Conservation (phyloP, 2,888 invertebrate species). For the Seira musarum region DNA sequence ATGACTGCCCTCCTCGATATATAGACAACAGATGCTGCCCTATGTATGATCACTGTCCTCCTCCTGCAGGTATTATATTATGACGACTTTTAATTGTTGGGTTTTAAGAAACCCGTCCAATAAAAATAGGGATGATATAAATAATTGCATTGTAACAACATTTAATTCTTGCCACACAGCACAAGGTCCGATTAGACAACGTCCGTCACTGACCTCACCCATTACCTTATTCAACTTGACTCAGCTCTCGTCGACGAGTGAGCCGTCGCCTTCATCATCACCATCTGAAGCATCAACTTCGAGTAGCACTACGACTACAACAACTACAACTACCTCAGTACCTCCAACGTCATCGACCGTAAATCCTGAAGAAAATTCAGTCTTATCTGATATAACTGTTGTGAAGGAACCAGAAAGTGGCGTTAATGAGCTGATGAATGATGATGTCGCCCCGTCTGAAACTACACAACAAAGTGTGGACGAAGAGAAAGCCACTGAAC, state of each 20-base stretch:
- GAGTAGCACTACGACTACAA: too few species aligned
- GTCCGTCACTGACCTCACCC: slow-evolving; percentile 32
- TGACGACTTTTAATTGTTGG: too few species aligned
- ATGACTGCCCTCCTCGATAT: slow-evolving; percentile 82
- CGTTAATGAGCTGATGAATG: background rate
- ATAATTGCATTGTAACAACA: too few species aligned
- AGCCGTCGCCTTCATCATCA: background rate
- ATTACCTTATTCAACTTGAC: background rate
- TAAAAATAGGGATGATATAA: background rate
- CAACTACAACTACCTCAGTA: slow-evolving; percentile 24
- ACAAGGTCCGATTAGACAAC: slow-evolving; percentile 49
- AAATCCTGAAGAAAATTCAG: slow-evolving; percentile 34
- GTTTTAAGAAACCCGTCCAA: background rate
- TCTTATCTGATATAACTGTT: slow-evolving; percentile 30
- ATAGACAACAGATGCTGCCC: slow-evolving; percentile 86
- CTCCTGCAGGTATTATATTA: slow-evolving; percentile 72
- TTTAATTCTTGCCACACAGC: slow-evolving; percentile 17
- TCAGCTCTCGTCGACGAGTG: slow-evolving; percentile 29
- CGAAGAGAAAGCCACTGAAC: background rate
- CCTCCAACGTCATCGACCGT: slow-evolving; percentile 24
- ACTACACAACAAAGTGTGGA: background rate
- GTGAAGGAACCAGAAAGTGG: too few species aligned
- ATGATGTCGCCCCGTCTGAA: slow-evolving; percentile 1
- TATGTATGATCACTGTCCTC: slow-evolving; percentile 86
- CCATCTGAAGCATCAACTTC: too few species aligned